Percentiles rank a stretch among this genome's conserved stretches.
These are phyloP conservation scores for Gadopsis marmoratus DNA, from an alignment of 2,797 vertebrate genomes.

Conservation along the genomic window DNA sequence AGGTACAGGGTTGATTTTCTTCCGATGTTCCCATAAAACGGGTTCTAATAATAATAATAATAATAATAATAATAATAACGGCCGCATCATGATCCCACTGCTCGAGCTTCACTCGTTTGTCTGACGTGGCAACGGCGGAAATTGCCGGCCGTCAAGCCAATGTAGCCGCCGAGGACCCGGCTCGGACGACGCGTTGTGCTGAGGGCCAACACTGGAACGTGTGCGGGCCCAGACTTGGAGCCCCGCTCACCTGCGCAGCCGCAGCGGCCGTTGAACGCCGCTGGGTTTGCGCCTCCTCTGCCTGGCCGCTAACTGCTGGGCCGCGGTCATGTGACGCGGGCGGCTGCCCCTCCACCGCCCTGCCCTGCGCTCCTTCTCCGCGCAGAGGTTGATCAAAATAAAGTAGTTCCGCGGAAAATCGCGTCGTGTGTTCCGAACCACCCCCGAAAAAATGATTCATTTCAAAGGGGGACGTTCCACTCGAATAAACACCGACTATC, in stretches of 20 bases:
- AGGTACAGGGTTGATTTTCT: neutral
- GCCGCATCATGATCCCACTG: too few relatives aligned
- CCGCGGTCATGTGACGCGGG: constrained; percentile 85
- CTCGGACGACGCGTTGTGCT: too few relatives aligned
- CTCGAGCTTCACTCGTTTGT: neutral
- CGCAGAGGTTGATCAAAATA: constrained; percentile 70
- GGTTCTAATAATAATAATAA: too few relatives aligned
- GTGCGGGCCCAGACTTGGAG: fast-evolving
- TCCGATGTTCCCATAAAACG: neutral
- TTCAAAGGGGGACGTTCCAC: fast-evolving
- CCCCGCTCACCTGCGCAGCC: fast-evolving
- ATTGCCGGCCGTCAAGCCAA: neutral
- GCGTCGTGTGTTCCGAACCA: fast-evolving
- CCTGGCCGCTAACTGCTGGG: constrained; percentile 54
- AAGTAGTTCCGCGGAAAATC: constrained; percentile 65
- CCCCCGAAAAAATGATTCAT: fast-evolving
- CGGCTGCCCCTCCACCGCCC: constrained; percentile 72
- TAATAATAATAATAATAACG: too few relatives aligned
- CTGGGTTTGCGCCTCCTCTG: constrained; percentile 11
- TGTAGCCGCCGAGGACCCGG: too few relatives aligned
- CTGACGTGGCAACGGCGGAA: neutral
- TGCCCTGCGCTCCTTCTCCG: constrained; percentile 18
- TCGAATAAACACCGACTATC: fast-evolving
- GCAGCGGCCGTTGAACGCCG: neutral
- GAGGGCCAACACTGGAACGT: neutral